phyloP scores from a whole-genome alignment of 2,113 vertebrate genomes.

The Lontra canadensis region DNA sequence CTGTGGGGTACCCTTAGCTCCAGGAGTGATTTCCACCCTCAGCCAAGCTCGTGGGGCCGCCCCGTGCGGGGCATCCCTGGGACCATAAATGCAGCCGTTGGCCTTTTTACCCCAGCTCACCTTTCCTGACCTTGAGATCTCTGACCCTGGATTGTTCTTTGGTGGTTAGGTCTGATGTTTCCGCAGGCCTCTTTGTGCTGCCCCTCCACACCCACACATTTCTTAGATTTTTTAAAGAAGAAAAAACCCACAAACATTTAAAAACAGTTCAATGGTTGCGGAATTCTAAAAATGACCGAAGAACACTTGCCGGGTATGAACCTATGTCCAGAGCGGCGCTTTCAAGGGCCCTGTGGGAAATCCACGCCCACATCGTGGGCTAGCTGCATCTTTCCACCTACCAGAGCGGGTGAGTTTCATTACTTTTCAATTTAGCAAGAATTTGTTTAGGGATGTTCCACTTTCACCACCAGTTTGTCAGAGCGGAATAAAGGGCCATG shows the following conservation, averaged over 20 bases:
- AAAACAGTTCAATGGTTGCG: neutral
- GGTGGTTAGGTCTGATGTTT: neutral
- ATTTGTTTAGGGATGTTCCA: neutral
- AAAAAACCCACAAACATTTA: conserved; percentile 26
- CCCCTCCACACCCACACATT: neutral
- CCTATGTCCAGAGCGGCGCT: neutral
- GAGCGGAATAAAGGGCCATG: neutral
- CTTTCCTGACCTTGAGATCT: neutral
- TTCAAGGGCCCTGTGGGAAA: conserved; percentile 18
- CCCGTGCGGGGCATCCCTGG: neutral
- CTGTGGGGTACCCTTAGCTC: neutral
- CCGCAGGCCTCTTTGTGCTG: neutral
- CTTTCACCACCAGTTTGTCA: neutral
- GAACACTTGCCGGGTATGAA: neutral
- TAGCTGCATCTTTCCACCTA: neutral
- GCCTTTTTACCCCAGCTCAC: neutral
- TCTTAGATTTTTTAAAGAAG: conserved; percentile 40
- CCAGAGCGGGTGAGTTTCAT: neutral
- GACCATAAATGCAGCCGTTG: neutral
- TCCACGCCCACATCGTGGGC: neutral
- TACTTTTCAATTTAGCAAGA: conserved; percentile 44
- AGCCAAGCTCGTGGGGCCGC: neutral
- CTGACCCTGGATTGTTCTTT: neutral
- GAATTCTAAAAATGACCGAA: conserved; percentile 51
- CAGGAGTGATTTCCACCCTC: neutral